These are phyloP conservation scores for Nibea albiflora DNA, from an alignment of 2,113 vertebrate genomes.

Conservation along the genomic window DNA sequence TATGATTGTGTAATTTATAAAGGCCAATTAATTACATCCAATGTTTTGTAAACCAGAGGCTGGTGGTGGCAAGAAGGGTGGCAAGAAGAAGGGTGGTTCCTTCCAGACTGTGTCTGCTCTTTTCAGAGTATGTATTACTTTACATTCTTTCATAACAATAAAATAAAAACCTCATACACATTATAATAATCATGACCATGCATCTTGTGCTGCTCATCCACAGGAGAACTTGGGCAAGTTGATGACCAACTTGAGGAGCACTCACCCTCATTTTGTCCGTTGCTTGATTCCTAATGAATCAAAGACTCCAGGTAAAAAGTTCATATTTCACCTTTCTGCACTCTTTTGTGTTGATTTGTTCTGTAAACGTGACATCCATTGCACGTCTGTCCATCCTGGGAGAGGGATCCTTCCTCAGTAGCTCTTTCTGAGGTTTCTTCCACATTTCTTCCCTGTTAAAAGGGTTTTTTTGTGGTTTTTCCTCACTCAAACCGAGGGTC, in stretches of 20 bases:
- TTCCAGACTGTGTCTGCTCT: conserved; percentile 73
- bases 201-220: not conserved
- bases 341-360: no score
- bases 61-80: not conserved
- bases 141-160: not conserved
- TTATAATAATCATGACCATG: not conserved
- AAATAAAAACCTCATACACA: not conserved
- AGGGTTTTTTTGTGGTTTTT: no score
- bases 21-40: not conserved
- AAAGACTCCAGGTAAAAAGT: not conserved
- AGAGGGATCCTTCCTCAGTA: no score
- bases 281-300: conserved; percentile 9
- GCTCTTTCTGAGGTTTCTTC: no score
- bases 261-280: conserved; percentile 9
- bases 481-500: no score
- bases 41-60: conserved; percentile 32
- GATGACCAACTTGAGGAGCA: conserved; percentile 26
- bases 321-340: no score
- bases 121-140: conserved; percentile 60
- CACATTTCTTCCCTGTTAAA: no score
- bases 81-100: conserved; percentile 71
- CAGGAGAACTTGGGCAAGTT: conserved; percentile 44
- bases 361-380: no score
- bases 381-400: no score
- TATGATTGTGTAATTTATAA: no score